These are phyloP conservation scores for Channa striata DNA, from an alignment of 2,797 vertebrate species.

Conservation along the genomic window DNA sequence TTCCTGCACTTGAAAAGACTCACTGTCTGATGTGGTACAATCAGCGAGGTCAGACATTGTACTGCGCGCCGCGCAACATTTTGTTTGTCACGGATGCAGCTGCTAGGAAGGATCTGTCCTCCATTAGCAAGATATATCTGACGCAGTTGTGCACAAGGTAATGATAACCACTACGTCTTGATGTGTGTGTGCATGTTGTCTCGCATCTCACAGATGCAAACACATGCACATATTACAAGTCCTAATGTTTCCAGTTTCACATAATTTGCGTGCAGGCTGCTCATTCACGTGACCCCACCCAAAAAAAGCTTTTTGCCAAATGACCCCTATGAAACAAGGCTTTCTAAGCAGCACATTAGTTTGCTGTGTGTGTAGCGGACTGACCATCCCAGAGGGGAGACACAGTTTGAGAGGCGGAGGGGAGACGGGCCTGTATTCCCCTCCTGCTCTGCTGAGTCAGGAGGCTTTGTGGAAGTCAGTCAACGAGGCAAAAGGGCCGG, in stretches of 20 bases:
- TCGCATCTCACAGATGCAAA: no score
- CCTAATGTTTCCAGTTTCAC: background rate
- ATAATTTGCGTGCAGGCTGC: slow-evolving; percentile 5
- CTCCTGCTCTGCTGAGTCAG: slow-evolving; percentile 79
- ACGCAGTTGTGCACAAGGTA: background rate
- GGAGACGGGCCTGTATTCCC: slow-evolving; percentile 42
- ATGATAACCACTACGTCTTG: background rate
- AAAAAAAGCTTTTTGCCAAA: background rate
- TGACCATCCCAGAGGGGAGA: slow-evolving; percentile 46
- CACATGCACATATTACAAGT: background rate
- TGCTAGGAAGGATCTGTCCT: slow-evolving; percentile 21
- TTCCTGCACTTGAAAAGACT: slow-evolving; percentile 57
- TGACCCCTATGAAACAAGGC: slow-evolving; percentile 7
- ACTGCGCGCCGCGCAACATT: background rate
- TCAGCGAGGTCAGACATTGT: slow-evolving; percentile 59
- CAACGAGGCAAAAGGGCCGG: slow-evolving; percentile 67
- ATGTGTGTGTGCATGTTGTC: no score
- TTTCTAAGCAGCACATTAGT: slow-evolving; percentile 35
- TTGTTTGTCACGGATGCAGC: slow-evolving; percentile 8
- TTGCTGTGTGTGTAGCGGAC: slow-evolving; percentile 27
- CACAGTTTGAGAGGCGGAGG: slow-evolving; percentile 49
- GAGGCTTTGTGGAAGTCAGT: slow-evolving; percentile 71
- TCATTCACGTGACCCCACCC: slow-evolving; percentile 14
- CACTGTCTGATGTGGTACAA: slow-evolving; percentile 53
- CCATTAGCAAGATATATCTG: background rate